These are phyloP conservation scores for Pantherophis guttatus DNA, from an alignment of 2,113 vertebrate species.

Conservation along the genomic window DNA sequence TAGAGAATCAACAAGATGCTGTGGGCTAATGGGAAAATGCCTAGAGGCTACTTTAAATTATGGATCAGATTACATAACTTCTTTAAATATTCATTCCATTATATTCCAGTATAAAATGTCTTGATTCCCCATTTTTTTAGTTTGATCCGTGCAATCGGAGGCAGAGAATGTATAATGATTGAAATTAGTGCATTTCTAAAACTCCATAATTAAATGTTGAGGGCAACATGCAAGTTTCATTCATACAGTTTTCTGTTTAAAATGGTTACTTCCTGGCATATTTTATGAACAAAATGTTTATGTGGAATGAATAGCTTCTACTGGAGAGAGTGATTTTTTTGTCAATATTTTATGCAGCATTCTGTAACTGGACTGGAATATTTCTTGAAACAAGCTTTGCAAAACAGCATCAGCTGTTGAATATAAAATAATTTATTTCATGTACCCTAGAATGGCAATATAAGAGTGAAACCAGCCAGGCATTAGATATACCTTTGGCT, in stretches of 20 bases:
- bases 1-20: neutral
- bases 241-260: neutral
- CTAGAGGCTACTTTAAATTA: neutral
- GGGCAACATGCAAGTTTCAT: neutral
- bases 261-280: neutral
- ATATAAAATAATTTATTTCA: conserved; percentile 10
- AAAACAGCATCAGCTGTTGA: conserved; percentile 21
- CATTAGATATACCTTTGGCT: conserved; percentile 34
- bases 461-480: conserved; percentile 28
- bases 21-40: neutral
- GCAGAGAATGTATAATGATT: neutral
- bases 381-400: conserved; percentile 4
- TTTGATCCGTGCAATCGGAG: neutral
- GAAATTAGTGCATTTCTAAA: neutral
- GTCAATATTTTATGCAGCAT: neutral
- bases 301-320: neutral
- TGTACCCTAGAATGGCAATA: neutral
- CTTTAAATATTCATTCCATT: neutral
- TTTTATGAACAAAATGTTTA: neutral
- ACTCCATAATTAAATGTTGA: neutral
- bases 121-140: neutral
- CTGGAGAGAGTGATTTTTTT: neutral
- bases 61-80: neutral
- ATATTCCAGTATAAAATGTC: neutral
- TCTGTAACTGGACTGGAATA: conserved; percentile 6